Evolutionary conservation across 2,113 vertebrate genomes (phyloP), one percentile per base, ranked within the genome.

Genomic region (Bubalus kerabau): DNA sequence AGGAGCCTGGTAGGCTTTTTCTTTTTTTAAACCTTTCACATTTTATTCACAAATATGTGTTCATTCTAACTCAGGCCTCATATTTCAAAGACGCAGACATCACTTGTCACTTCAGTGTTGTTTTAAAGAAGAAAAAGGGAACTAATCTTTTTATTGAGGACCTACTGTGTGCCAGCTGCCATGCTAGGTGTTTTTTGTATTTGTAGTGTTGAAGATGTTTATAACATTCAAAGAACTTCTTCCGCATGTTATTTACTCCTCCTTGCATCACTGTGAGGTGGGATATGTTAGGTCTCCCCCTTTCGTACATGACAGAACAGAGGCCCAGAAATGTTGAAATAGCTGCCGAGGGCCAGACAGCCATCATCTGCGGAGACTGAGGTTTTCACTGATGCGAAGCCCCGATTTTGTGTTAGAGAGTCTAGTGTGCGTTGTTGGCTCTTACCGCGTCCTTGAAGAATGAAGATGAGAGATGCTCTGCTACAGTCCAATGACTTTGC

Each of bases 121-220:
- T 95, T 93, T 97, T 30, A 46, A 93, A 97, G 43, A 92, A 40
- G n/a, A 54, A 36, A 80, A 86, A 93, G 57, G 56, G 16, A 94
- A 43, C 71, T 96, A 32, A 62, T 4, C 83, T 80, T 95, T 80
- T 43, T 76, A 59, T 40, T 96, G 32, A 83, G 43, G 9, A 24
- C 26, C 19, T 90, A 24, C 15, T 74, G 30, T 64, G 46, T 90
- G 56, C 40, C 11, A 80, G 36, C 30, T 16, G 59, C 62, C 21
- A 28, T 92, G 50, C 71, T 80, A 28, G 26, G 36, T 95, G n/a
- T 28, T 82, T 92, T 95, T 92, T 87, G 50, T 67, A 57, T 82
- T 82, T 90, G 48, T 96, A 56, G 32, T 74, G 60, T 87, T 95
- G 84, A 95, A 40, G 13, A 54, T 74, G 43, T 91, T 96, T 93